Evolutionary conservation across 1,140 invertebrate species (phyloP).

Genomic region (Anastrepha ludens): DNA sequence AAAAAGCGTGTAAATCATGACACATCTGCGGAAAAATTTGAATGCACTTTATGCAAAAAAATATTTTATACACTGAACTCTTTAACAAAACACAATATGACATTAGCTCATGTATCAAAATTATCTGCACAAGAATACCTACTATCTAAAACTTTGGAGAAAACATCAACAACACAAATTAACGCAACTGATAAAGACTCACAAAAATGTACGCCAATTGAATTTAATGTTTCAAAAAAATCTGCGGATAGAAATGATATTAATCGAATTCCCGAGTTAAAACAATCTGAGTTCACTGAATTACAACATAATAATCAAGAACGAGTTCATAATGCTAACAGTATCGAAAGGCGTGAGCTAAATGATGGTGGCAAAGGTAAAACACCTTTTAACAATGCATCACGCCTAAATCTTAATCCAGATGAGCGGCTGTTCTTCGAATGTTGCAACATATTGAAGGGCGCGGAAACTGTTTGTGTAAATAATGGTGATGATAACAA

Average conservation of each 20-base stretch:
- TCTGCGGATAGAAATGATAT: not conserved
- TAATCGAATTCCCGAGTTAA: not conserved
- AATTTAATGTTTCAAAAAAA: not conserved
- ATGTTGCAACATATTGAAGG: slow-evolving; percentile 72
- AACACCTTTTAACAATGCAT: not conserved
- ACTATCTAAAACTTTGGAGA: slow-evolving; percentile 60
- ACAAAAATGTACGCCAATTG: not conserved
- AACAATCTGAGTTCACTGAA: not conserved
- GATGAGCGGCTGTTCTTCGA: slow-evolving; percentile 73
- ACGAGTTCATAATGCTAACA: not conserved
- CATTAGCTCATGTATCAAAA: slow-evolving; percentile 76
- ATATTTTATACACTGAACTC: slow-evolving; percentile 74
- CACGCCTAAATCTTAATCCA: slow-evolving; percentile 69
- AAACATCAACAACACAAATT: not conserved
- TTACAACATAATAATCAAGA: not conserved
- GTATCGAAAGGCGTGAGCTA: not conserved
- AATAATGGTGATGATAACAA: slow-evolving; percentile 49
- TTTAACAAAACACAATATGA: slow-evolving; percentile 75
- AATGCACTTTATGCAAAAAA: slow-evolving; percentile 76
- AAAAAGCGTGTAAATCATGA: slow-evolving; percentile 63
- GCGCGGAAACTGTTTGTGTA: slow-evolving; percentile 66
- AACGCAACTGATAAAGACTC: not conserved
- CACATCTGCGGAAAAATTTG: slow-evolving; percentile 62
- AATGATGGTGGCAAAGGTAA: not conserved
- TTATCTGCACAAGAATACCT: slow-evolving; percentile 76